These are phyloP conservation scores for Zootoca vivipara DNA, from an alignment of 2,113 vertebrate species.

Conservation along the genomic window DNA sequence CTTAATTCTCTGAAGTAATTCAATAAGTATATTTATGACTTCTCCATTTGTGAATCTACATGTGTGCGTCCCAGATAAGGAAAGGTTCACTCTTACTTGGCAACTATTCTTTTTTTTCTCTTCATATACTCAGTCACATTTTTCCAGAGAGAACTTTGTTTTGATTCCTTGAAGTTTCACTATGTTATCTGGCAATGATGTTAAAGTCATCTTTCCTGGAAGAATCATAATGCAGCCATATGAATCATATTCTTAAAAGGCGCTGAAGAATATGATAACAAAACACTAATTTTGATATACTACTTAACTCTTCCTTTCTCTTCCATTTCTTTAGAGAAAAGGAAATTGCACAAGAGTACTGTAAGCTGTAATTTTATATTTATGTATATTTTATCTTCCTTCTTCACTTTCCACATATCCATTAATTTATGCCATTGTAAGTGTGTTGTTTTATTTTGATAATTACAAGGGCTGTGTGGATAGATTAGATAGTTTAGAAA, in stretches of 20 bases:
- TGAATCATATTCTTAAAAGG: slow-evolving; percentile 42
- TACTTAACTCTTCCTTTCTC: slow-evolving; percentile 54
- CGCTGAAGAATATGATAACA: slow-evolving; percentile 58
- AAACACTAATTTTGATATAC: slow-evolving; percentile 47
- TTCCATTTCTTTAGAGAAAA: slow-evolving; percentile 46
- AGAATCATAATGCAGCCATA: slow-evolving; percentile 50
- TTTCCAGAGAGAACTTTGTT: slow-evolving; percentile 53
- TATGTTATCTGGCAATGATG: slow-evolving; percentile 41
- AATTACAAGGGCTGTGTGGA: slow-evolving; percentile 44
- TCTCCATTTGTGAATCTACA: slow-evolving; percentile 66
- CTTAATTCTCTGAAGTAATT: slow-evolving; percentile 76
- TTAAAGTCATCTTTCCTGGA: slow-evolving; percentile 24
- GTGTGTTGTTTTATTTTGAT: slow-evolving; percentile 53
- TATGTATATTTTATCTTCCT: slow-evolving; percentile 25
- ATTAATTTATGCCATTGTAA: slow-evolving; percentile 52
- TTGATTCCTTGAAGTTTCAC: slow-evolving; percentile 43
- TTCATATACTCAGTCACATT: slow-evolving; percentile 43
- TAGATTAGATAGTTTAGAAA: slow-evolving; percentile 44
- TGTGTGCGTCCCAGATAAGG: slow-evolving; percentile 60
- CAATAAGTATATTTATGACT: slow-evolving; percentile 60
- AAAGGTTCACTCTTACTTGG: slow-evolving; percentile 63
- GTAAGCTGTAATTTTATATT: slow-evolving; percentile 46
- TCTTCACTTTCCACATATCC: slow-evolving; percentile 42
- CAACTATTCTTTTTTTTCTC: slow-evolving; percentile 52
- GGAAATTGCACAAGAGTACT: slow-evolving; percentile 47